phyloP scores from a whole-genome alignment of 2,888 invertebrate genomes.

The Volucella bombylans region DNA sequence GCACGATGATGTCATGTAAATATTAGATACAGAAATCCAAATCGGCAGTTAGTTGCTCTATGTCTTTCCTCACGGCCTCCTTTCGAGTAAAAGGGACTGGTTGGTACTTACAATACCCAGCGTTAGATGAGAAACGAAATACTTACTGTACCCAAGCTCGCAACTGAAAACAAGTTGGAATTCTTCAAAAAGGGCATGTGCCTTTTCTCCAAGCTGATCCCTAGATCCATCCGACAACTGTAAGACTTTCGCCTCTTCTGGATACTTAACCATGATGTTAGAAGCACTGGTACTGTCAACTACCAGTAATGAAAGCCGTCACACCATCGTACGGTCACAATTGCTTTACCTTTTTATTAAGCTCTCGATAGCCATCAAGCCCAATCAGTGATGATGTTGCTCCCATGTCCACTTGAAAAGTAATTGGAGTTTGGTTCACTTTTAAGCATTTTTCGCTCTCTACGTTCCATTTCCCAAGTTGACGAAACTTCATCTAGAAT shows the following conservation, averaged over 20 bases:
- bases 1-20: too few relatives aligned
- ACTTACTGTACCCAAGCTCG: constrained; percentile 15
- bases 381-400: not conserved
- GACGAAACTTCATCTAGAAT: too few relatives aligned
- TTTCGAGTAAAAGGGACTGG: too few relatives aligned
- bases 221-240: constrained; percentile 6
- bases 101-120: too few relatives aligned
- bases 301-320: constrained; percentile 3
- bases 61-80: too few relatives aligned
- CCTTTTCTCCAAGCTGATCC: constrained; percentile 5
- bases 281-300: constrained; percentile 12
- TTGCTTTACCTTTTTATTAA: constrained; percentile 1
- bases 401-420: not conserved
- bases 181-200: constrained; percentile 10
- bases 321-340: constrained; percentile 9
- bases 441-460: not conserved
- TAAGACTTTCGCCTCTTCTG: not conserved
- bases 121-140: not conserved
- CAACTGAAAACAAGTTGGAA: constrained; percentile 6
- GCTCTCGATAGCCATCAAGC: too few relatives aligned
- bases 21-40: too few relatives aligned
- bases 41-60: too few relatives aligned
- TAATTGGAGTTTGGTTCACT: not conserved
- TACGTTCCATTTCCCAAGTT: too few relatives aligned
- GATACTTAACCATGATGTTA: constrained; percentile 27